phyloP scores from a whole-genome alignment of 2,888 invertebrate species.

The Mesochorus sp. region DNA sequence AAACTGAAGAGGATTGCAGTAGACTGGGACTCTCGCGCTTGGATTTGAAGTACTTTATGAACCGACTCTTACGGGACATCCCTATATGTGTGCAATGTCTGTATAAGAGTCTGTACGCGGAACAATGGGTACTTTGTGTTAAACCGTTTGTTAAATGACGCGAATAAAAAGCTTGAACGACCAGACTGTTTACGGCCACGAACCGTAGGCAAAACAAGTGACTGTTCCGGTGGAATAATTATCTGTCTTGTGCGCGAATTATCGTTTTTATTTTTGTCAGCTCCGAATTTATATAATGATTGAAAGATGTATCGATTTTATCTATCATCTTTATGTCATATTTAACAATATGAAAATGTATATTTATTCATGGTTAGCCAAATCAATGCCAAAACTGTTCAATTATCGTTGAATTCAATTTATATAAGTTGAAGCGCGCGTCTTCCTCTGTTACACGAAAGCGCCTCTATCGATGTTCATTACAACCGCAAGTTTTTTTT shows the following conservation, averaged over 20 bases:
- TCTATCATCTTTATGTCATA: no score
- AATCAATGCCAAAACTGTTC: neutral
- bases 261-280: no score
- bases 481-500: no score
- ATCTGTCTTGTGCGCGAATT: neutral
- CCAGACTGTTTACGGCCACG: neutral
- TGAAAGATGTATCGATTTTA: no score
- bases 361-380: neutral
- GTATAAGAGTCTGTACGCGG: neutral
- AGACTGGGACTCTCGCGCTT: neutral
- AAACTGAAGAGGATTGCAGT: neutral
- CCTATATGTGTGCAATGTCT: conserved; percentile 1
- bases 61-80: conserved; percentile 7
- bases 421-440: no score
- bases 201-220: conserved; percentile 1
- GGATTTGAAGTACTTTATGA: conserved; percentile 10
- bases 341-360: neutral
- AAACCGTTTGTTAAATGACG: conserved; percentile 18
- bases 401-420: no score
- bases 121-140: conserved; percentile 33
- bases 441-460: no score
- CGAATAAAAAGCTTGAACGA: conserved; percentile 13
- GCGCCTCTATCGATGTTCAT: no score
- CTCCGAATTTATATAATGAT: no score
- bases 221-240: neutral